A percentile compares a stretch with the other conserved stretches of the same genome.
Evolutionary conservation across 2,888 invertebrate genomes (phyloP).

Genomic region (Eubasilissa splendida): DNA sequence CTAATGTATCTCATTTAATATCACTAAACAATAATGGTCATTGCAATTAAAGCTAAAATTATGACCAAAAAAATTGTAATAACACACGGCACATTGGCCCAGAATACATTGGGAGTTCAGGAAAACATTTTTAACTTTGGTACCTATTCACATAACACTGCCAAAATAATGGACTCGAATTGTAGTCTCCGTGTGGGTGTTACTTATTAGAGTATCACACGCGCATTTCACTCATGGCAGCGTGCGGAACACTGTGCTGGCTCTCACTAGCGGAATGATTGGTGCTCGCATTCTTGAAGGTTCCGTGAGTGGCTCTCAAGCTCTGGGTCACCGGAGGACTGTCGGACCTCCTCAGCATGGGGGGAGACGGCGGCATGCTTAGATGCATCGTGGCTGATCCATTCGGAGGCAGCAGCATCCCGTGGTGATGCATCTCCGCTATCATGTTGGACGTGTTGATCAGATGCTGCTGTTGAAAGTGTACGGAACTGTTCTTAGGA

Average conservation of each 20-base stretch:
- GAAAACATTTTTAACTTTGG: no score
- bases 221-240: slow-evolving; percentile 91
- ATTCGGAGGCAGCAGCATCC: slow-evolving; percentile 74
- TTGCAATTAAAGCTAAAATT: no score
- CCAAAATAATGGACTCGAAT: no score
- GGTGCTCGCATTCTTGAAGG: slow-evolving; percentile 66
- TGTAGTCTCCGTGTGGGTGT: neutral
- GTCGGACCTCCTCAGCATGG: slow-evolving; percentile 70
- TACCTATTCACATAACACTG: no score
- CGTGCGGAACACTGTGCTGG: slow-evolving; percentile 80
- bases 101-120: no score
- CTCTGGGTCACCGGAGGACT: slow-evolving; percentile 67
- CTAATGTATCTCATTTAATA: no score
- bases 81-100: no score
- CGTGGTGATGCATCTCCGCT: slow-evolving; percentile 74
- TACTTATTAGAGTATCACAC: slow-evolving; percentile 77
- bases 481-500: slow-evolving; percentile 73
- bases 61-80: no score
- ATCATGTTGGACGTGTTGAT: slow-evolving; percentile 68
- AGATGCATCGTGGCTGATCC: slow-evolving; percentile 74
- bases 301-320: slow-evolving; percentile 66
- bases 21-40: no score
- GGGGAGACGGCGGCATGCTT: slow-evolving; percentile 73
- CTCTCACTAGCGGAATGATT: slow-evolving; percentile 66
- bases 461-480: slow-evolving; percentile 67